Evolutionary conservation across 2,888 invertebrate species (phyloP), one percentile per base, ranked within the genome.

Genomic region (Cryptocephalus primarius): DNA sequence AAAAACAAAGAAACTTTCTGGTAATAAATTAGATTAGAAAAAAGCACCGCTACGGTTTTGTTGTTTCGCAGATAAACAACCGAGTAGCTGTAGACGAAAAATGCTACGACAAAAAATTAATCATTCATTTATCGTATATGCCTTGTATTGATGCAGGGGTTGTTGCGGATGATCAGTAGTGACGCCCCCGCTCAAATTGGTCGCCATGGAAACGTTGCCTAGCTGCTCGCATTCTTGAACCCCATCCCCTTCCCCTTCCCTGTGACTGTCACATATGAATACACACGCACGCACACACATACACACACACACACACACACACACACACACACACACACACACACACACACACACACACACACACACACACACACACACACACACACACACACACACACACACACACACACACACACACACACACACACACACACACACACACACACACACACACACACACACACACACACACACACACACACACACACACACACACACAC

Each of bases 81-180:
- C 22, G 22, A 22, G 22, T 22, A 22, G 22, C 22, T 22, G 36
- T 36, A 36, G 47, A 50, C 11, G 44, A 40, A 45, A 47, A 43
- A 51, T 47, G 49, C 48, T 47, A 49, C 36, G 36, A 36, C 6
- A 48, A 44, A 36, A 51, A 51, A 45, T 47, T 51, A 51, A 51
- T 51, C 54, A 55, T 54, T 53, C 50, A 52, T 54, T 52, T 53
- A 54, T 48, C 51, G 48, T 49, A 48, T 52, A 54, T 55, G 54
- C 53, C 55, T 61, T 60, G 65, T 67, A 67, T 68, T 66, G 68
- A 68, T 68, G 68, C 66, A 64, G 64, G 64, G 63, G 63, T 62
- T 63, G 66, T 64, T 67, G 66, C 65, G 67, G 67, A 66, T 67
- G 66, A 68, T 67, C 68, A 66, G 65, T 63, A 62, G 62, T 60